These are phyloP conservation scores for Nephrotoma appendiculata DNA, from an alignment of 2,888 invertebrate genomes.

Conservation along the genomic window DNA sequence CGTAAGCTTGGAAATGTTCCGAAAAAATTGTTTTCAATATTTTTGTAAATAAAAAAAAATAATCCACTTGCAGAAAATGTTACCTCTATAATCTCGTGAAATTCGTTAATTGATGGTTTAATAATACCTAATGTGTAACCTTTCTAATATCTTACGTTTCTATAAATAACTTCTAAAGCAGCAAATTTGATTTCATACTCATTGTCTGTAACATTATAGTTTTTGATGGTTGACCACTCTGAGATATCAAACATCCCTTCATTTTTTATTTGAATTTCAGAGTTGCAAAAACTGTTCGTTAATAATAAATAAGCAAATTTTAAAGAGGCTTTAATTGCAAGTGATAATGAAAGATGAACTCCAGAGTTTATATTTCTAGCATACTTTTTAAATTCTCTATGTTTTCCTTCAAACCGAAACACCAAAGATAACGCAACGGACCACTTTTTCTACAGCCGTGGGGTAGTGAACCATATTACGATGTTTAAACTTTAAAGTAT, in stretches of 20 bases:
- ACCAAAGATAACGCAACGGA: constrained; percentile 6
- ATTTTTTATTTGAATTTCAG: not conserved
- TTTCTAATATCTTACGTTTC: no score
- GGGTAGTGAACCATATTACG: constrained; percentile 8
- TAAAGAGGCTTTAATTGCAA: constrained; percentile 5
- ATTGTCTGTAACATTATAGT: no score
- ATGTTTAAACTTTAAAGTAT: no score
- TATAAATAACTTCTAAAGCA: not conserved
- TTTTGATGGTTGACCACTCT: no score
- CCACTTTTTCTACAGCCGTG: constrained; percentile 4
- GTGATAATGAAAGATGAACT: constrained; percentile 5
- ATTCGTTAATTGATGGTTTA: no score
- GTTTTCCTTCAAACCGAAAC: constrained; percentile 7
- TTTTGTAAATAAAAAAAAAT: no score
- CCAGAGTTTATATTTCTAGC: no score
- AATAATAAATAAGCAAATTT: constrained; percentile 6
- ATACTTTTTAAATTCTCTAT: constrained; percentile 5
- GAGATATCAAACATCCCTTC: no score
- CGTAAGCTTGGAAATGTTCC: no score
- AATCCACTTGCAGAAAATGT: not conserved
- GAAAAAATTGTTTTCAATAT: no score
- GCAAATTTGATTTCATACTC: not conserved
- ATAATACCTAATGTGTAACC: no score
- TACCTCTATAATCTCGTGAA: not conserved
- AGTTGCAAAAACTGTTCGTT: not conserved